Percentiles rank a stretch among this genome's conserved stretches.
These are phyloP conservation scores for Cylloceria caligata DNA, from an alignment of 2,888 invertebrate genomes.

Conservation along the genomic window DNA sequence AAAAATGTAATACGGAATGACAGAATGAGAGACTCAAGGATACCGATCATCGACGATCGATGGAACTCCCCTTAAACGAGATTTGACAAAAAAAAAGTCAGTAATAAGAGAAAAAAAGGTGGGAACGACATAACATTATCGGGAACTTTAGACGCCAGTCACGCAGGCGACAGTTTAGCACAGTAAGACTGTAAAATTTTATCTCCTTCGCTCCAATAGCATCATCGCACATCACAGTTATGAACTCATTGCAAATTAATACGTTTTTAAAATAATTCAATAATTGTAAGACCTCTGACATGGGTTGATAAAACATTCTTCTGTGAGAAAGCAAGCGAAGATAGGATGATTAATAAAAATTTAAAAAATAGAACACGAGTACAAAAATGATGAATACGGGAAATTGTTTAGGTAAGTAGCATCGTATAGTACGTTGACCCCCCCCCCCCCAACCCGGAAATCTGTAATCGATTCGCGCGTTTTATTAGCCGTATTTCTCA, in stretches of 20 bases:
- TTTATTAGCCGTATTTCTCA: constrained; percentile 56
- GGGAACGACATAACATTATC: background rate
- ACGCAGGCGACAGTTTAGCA: background rate
- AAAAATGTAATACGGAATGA: constrained; percentile 28
- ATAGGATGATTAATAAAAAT: too few relatives aligned
- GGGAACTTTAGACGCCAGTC: constrained; percentile 3
- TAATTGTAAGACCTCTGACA: too few relatives aligned
- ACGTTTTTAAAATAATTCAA: too few relatives aligned
- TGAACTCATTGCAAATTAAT: too few relatives aligned
- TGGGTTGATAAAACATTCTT: too few relatives aligned
- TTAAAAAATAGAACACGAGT: too few relatives aligned
- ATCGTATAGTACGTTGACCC: background rate
- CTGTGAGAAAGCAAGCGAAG: too few relatives aligned
- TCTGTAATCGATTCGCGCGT: constrained; percentile 76
- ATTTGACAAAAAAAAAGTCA: constrained; percentile 9
- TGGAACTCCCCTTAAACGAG: constrained; percentile 3
- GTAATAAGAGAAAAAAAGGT: background rate
- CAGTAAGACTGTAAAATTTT: constrained; percentile 5
- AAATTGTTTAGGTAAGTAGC: background rate
- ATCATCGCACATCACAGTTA: too few relatives aligned
- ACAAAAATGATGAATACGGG: too few relatives aligned
- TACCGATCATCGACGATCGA: constrained; percentile 30
- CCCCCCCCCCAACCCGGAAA: constrained; percentile 64
- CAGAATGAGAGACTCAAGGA: constrained; percentile 37
- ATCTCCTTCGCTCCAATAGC: background rate